These are phyloP conservation scores for Pherbina coryleti DNA, from an alignment of 2,888 invertebrate genomes.

Conservation along the genomic window DNA sequence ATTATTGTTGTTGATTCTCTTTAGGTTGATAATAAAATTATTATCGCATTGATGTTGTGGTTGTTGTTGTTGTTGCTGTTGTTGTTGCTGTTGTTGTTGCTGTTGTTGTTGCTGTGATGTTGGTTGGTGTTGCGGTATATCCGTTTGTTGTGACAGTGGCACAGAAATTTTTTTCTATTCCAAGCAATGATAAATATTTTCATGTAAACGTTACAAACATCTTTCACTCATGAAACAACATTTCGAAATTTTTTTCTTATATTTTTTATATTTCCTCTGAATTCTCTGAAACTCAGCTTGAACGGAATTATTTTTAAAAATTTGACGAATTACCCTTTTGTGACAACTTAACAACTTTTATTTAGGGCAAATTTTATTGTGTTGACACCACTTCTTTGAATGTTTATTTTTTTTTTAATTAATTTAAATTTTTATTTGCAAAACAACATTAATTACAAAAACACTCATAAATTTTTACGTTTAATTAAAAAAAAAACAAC, in stretches of 20 bases:
- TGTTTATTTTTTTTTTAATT: neutral
- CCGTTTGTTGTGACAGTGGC: constrained; percentile 7
- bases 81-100: neutral
- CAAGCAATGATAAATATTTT: neutral
- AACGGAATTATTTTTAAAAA: too few species aligned
- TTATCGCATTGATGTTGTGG: neutral
- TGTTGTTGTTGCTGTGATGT: neutral
- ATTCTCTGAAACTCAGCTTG: neutral
- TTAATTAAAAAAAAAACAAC: constrained; percentile 14
- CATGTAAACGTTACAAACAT: neutral
- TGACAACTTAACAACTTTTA: too few species aligned
- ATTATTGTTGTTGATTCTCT: neutral
- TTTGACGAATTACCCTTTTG: too few species aligned
- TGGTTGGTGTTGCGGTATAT: constrained; percentile 19
- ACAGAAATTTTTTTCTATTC: neutral
- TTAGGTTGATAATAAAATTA: neutral
- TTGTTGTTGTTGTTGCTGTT: constrained; percentile 7
- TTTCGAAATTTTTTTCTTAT: neutral
- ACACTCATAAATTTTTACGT: neutral
- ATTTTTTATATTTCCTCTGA: neutral
- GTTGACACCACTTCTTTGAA: too few species aligned
- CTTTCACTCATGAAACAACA: neutral
- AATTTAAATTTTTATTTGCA: neutral
- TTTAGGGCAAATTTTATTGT: too few species aligned
- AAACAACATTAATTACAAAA: neutral